Base-by-base conservation (phyloP, 2,113 vertebrate genomes). In the Cebus imitator region DNA sequence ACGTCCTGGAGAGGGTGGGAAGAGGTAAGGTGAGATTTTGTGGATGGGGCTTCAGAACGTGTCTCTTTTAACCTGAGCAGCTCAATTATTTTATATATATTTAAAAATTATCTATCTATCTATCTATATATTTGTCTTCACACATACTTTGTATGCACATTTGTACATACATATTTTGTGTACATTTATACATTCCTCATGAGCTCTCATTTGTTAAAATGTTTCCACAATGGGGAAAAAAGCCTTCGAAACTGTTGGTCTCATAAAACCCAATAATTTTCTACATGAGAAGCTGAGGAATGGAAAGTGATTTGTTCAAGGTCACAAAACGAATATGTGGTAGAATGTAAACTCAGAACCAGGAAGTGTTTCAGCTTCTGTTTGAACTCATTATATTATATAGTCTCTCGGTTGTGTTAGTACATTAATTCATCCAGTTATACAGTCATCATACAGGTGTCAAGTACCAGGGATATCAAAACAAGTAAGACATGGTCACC, bases 261-360 rank as follows among this genome's bases (percentile, higher is more conserved):
- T 87, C 83, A 72, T 94, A 95, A 95, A 87, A n/a, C 23, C 20
- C 10, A 52, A 12, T 81, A 93, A 68, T 93, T 92, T 87, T 96
- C 52, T 83, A 21, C 37, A 78, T 72, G 16, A 64, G 17, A 87
- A 96, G n/a, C 57, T 87, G 45, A 96, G 14, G 90, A 66, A 87
- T 90, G 16, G 68, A 75, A 90, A 82, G 14, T 78, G 30, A 89
- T 87, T 89, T 87, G n/a, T 75, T 37, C 50, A 81, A 73, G 35
- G 11, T 55, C n/a, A 95, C 50, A 82, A 68, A 20, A 78, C n/a
- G 20, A 93, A 11, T 83, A 94, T 76, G 57, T 76, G 11, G 3
- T 43, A 84, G 64, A 91, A 80, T 88, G 16, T 82, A 85, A 94
- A 85, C 40, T 92, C 66, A 76, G 75, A 88, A 94, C 17, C 32